Percentiles rank a stretch among this genome's conserved stretches.
Conservation (phyloP, 2,797 vertebrate genomes). For the Acanthopagrus latus region DNA sequence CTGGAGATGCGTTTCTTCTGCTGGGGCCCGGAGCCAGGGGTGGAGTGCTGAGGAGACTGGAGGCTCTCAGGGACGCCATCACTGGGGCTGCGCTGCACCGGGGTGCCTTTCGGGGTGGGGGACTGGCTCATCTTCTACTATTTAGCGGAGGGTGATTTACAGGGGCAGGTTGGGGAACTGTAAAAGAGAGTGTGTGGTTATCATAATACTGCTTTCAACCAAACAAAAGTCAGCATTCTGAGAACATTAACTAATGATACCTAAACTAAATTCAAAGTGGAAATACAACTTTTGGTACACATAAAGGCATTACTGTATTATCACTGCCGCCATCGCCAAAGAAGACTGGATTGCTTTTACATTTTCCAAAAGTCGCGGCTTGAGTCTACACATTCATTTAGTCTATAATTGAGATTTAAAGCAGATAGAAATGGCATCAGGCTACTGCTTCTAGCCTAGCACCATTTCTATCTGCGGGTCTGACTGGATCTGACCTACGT, state of each 20-base stretch:
- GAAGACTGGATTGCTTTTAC: too few species aligned
- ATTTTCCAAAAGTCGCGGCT: too few species aligned
- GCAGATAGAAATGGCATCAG: too few species aligned
- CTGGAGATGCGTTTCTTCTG: constrained; percentile 94
- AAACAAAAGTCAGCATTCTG: neutral
- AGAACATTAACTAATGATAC: neutral
- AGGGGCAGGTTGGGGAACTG: constrained; percentile 45
- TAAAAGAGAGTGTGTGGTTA: constrained; percentile 1
- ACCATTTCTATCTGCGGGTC: too few species aligned
- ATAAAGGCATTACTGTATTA: too few species aligned
- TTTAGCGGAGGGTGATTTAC: constrained; percentile 45
- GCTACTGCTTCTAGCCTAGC: too few species aligned
- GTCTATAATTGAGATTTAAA: too few species aligned
- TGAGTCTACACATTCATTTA: too few species aligned
- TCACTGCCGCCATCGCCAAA: too few species aligned
- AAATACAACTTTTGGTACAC: too few species aligned
- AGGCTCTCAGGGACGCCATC: constrained; percentile 87
- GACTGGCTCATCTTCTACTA: constrained; percentile 88
- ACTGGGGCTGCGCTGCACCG: constrained; percentile 86
- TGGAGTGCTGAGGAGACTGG: constrained; percentile 85
- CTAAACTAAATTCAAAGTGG: too few species aligned
- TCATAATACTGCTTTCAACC: neutral
- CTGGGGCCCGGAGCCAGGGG: constrained; percentile 87
- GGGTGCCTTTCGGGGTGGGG: constrained; percentile 85
- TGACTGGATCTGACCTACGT: too few species aligned